Conservation (phyloP, 2,797 vertebrate species). For the Parauchenoglanis punctatus region DNA sequence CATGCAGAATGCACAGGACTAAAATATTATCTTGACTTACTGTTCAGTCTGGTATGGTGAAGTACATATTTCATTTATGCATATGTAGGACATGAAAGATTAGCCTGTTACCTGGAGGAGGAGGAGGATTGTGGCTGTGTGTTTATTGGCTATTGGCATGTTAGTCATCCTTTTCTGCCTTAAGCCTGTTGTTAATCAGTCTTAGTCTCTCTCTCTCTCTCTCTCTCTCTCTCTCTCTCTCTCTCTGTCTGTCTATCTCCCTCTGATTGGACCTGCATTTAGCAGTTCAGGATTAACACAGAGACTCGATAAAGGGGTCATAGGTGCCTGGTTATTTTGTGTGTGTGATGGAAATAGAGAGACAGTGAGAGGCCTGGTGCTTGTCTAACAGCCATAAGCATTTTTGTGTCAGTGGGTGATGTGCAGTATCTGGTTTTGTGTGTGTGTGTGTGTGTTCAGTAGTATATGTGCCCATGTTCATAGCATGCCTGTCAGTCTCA, state of each 20-base stretch:
- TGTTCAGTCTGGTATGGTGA: not conserved
- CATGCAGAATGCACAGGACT: not conserved
- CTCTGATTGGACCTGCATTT: slow-evolving; percentile 75
- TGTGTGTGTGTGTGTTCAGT: slow-evolving; percentile 30
- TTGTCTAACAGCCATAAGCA: slow-evolving; percentile 43
- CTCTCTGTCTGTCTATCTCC: not conserved
- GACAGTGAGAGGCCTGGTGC: slow-evolving; percentile 39
- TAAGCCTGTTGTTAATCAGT: slow-evolving; percentile 21
- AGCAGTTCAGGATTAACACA: slow-evolving; percentile 80
- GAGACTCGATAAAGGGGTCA: slow-evolving; percentile 82
- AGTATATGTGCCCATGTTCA: slow-evolving; percentile 52
- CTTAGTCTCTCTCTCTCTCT: not conserved
- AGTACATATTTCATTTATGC: slow-evolving; percentile 1
- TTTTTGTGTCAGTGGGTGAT: slow-evolving; percentile 53
- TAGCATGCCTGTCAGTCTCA: slow-evolving; percentile 59
- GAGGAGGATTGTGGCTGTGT: slow-evolving; percentile 51
- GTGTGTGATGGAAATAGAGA: slow-evolving; percentile 39
- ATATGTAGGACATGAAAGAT: slow-evolving; percentile 28
- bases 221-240: not conserved
- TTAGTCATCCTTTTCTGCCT: slow-evolving; percentile 24
- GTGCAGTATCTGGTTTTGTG: slow-evolving; percentile 57
- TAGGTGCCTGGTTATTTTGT: slow-evolving; percentile 75
- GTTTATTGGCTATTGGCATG: slow-evolving; percentile 22
- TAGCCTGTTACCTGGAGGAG: slow-evolving; percentile 9
- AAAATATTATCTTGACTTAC: slow-evolving; percentile 10